Conservation (phyloP, 1,140 invertebrate species). For the Sycobia sp. region DNA sequence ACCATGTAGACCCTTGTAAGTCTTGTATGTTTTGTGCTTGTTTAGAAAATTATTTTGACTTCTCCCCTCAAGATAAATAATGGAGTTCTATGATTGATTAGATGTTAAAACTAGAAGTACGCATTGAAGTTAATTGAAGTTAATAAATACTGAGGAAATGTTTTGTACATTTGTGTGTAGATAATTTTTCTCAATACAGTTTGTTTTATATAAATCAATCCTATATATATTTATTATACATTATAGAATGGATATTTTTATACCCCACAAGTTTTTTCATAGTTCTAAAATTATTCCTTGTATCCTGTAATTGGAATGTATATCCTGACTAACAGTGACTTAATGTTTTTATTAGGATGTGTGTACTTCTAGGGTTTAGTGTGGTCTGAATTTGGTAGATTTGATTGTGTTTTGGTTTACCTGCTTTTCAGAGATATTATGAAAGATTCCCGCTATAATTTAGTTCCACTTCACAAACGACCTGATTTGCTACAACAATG, state of each 20-base stretch:
- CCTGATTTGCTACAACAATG: constrained; percentile 71
- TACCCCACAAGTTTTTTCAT: neutral
- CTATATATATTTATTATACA: neutral
- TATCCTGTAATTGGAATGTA: neutral
- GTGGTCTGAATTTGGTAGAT: constrained; percentile 23
- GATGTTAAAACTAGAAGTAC: constrained; percentile 17
- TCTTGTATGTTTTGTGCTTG: constrained; percentile 7
- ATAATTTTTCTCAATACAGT: neutral
- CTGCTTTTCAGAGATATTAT: constrained; percentile 47
- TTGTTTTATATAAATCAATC: neutral
- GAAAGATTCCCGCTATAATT: constrained; percentile 51
- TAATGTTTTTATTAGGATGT: constrained; percentile 8
- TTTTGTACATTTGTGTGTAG: neutral
- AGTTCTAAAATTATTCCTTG: neutral
- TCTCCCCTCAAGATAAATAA: neutral
- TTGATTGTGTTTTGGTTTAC: constrained; percentile 30
- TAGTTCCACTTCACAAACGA: constrained; percentile 72
- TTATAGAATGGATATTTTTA: neutral
- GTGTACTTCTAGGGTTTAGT: constrained; percentile 11
- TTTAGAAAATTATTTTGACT: constrained; percentile 3
- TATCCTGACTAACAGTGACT: neutral
- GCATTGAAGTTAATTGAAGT: neutral
- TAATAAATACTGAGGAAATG: neutral
- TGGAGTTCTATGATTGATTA: neutral
- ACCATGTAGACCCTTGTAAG: constrained; percentile 30